Percentiles rank a stretch among this genome's conserved stretches.
phyloP scores from a whole-genome alignment of 2,797 vertebrate species.

The Salarias fasciatus region DNA sequence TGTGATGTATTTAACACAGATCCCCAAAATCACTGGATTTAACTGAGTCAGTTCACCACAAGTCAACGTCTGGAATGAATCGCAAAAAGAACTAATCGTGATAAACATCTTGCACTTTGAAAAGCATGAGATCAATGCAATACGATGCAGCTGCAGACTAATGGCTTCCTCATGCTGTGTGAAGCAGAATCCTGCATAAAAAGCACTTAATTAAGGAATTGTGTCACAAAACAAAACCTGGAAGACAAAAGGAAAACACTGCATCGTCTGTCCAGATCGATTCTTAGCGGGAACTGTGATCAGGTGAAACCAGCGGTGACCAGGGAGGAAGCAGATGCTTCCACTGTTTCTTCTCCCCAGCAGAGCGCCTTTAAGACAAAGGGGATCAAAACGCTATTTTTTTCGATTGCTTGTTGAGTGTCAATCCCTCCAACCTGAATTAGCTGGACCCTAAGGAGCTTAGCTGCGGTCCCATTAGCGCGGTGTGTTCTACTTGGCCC shows the following conservation, averaged over 20 bases:
- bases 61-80: too few species aligned
- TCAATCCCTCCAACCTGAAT: conserved; percentile 70
- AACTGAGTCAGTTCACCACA: too few species aligned
- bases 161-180: neutral
- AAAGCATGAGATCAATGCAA: neutral
- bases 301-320: neutral
- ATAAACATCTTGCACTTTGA: neutral
- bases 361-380: conserved; percentile 40
- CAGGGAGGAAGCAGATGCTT: conserved; percentile 1
- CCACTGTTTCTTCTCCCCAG: too few species aligned
- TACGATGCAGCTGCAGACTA: neutral
- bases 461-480: conserved; percentile 59
- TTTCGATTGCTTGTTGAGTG: conserved; percentile 61
- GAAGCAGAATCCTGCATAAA: neutral
- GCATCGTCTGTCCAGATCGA: too few species aligned
- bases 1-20: too few species aligned
- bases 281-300: too few species aligned
- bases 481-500: conserved; percentile 62
- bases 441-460: conserved; percentile 76
- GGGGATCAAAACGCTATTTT: conserved; percentile 61
- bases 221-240: neutral
- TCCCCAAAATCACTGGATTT: too few species aligned
- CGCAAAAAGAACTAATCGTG: neutral
- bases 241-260: neutral
- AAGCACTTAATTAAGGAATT: neutral